phyloP scores from a whole-genome alignment of 37 sponge, comb jelly and placozoan genomes.

The Bolinopsis microptera region DNA sequence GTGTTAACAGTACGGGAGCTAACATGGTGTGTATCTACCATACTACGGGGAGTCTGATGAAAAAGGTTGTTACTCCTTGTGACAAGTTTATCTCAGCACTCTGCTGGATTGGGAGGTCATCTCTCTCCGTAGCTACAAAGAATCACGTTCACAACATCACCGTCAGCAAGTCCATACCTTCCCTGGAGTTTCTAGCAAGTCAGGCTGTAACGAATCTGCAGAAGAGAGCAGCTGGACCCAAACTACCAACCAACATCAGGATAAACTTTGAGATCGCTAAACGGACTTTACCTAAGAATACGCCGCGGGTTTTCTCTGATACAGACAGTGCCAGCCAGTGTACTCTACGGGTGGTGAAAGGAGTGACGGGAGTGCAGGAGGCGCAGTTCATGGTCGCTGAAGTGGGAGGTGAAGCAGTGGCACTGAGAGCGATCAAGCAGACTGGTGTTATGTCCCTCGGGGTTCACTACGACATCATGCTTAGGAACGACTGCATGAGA shows the following conservation, averaged over 20 bases:
- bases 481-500: conserved; percentile 61
- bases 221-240: background rate
- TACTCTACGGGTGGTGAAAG: conserved; percentile 24
- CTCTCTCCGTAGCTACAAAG: conserved; percentile 58
- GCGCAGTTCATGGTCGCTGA: conserved; percentile 66
- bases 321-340: conserved; percentile 65
- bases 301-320: conserved; percentile 49
- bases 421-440: conserved; percentile 58
- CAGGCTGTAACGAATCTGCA: background rate
- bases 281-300: conserved; percentile 43
- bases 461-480: conserved; percentile 64
- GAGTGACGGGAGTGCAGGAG: background rate
- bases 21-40: conserved; percentile 44
- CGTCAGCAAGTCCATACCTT: conserved; percentile 51
- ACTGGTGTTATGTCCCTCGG: conserved; percentile 58
- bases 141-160: conserved; percentile 63
- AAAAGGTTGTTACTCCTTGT: conserved; percentile 23
- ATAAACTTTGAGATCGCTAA: conserved; percentile 18
- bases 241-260: conserved; percentile 6
- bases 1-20: background rate
- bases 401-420: conserved; percentile 60
- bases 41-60: conserved; percentile 25
- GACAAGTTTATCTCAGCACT: conserved; percentile 35
- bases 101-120: conserved; percentile 49
- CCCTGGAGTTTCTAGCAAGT: conserved; percentile 47